Base-by-base conservation (phyloP, 2,888 invertebrate species). In the Cataglyphis altisquamis region DNA sequence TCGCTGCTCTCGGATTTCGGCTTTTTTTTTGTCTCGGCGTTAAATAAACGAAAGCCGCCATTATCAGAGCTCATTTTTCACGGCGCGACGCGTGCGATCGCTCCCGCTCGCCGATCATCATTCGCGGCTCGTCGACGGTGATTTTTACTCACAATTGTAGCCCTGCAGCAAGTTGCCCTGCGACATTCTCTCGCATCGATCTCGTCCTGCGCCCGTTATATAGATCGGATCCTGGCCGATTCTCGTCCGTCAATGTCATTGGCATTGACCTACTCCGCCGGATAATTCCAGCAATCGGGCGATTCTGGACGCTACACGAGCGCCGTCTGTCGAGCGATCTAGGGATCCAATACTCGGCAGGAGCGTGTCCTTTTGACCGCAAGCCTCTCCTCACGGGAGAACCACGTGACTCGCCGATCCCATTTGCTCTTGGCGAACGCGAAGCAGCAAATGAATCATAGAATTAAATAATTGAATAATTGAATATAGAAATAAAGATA, bases 11-110 rank as follows among this genome's bases (percentile, higher is more conserved):
- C 89, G 88, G 88, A 75, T 84, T 89, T 91, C 92, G 88, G 90
- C 84, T 15, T 72, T 92, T 72, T 92, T 90, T 88, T 75, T 83
- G 81, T 83, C 88, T 32, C 82, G 87, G 73, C 86, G 63, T 88
- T 89, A 94, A 94, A 94, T 94, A 94, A 94, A 94, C 91, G 93
- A 94, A 93, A 94, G 91, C 92, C 93, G 94, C 94, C 93, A 94
- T 94, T 92, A 92, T 92, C 91, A 92, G 86, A 90, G 91, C 92
- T 94, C 92, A 94, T 87, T 93, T 92, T 87, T 89, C 88, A 87
- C 74, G 62, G 8, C 60, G 52, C 45, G 68, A 57, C 41, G 78
- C 81, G 45, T 73, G 77, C 41, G 41, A 39, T 57, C 81, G n/a
- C 64, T 41, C 36, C 80, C 21, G 83, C 60, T 67, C 80, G 64